Evolutionary conservation across 37 sponge, comb jelly and placozoan genomes (phyloP).

Genomic region (Diacarnus erythraeanus): DNA sequence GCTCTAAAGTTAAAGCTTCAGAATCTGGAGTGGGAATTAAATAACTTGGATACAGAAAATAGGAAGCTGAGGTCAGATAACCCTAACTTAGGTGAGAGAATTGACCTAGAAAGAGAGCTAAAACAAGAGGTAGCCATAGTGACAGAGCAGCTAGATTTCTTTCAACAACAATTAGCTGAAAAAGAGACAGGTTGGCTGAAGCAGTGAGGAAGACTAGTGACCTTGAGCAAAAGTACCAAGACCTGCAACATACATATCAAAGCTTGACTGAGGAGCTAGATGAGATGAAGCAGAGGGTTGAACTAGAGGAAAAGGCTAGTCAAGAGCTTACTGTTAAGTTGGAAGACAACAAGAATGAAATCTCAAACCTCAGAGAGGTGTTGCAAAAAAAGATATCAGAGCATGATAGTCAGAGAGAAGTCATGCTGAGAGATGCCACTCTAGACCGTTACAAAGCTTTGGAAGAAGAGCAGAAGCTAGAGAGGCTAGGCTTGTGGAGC

Average conservation of each 20-base stretch:
- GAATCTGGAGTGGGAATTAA: too few species aligned
- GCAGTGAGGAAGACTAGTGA: too few species aligned
- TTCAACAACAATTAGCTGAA: background rate
- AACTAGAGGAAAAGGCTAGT: too few species aligned
- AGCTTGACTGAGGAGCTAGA: background rate
- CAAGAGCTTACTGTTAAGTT: background rate
- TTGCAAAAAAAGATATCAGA: background rate
- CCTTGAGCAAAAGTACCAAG: background rate
- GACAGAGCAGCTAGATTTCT: background rate
- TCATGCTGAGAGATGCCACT: background rate
- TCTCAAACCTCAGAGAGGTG: background rate
- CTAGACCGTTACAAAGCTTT: conserved; percentile 13
- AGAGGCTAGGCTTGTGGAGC: conserved; percentile 2
- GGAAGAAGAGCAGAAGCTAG: conserved; percentile 32
- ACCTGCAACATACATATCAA: background rate
- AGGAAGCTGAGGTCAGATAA: background rate
- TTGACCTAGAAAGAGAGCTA: conserved; percentile 12
- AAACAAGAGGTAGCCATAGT: background rate
- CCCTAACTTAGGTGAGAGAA: background rate
- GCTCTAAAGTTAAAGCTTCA: too few species aligned
- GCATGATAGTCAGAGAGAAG: background rate
- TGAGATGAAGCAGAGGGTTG: background rate
- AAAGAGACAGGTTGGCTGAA: too few species aligned
- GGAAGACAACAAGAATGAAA: background rate
- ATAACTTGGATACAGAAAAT: conserved; percentile 9